Percentiles rank a stretch among this genome's conserved stretches.
These are phyloP conservation scores for Arnoldichthys spilopterus DNA, from an alignment of 2,797 vertebrate genomes.

Conservation along the genomic window DNA sequence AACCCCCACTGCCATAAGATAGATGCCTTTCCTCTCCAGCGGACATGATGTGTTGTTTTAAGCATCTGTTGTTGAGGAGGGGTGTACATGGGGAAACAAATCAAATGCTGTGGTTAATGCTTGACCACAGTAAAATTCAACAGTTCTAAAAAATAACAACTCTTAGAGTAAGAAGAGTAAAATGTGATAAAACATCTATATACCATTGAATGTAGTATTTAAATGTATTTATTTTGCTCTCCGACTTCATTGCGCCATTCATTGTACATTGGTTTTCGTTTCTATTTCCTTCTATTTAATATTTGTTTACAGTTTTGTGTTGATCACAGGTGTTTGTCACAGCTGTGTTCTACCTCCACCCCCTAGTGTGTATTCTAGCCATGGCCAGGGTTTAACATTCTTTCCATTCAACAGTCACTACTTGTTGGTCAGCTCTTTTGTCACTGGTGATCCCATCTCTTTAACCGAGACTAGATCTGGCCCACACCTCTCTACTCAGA, in stretches of 20 bases:
- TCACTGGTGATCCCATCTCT: conserved; percentile 67
- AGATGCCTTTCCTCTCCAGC: conserved; percentile 25
- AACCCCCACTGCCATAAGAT: conserved; percentile 35
- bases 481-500: conserved; percentile 1
- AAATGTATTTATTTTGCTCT: not conserved
- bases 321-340: conserved; percentile 52
- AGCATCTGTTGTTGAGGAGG: not conserved
- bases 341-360: conserved; percentile 40
- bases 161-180: no score
- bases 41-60: not conserved
- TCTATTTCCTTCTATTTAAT: not conserved
- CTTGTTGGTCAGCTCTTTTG: conserved; percentile 75
- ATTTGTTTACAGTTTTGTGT: not conserved
- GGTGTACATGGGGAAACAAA: not conserved
- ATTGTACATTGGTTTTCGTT: not conserved
- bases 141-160: no score
- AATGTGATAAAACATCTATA: no score
- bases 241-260: no score
- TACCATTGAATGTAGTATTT: no score
- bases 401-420: conserved; percentile 74
- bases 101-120: not conserved
- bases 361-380: conserved; percentile 22
- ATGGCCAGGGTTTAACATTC: conserved; percentile 75
- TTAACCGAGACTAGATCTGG: conserved; percentile 49
- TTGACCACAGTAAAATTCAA: not conserved